Base-by-base conservation (phyloP, 53 echinoderm and acorn worm genomes). In the Henricia sp. region DNA sequence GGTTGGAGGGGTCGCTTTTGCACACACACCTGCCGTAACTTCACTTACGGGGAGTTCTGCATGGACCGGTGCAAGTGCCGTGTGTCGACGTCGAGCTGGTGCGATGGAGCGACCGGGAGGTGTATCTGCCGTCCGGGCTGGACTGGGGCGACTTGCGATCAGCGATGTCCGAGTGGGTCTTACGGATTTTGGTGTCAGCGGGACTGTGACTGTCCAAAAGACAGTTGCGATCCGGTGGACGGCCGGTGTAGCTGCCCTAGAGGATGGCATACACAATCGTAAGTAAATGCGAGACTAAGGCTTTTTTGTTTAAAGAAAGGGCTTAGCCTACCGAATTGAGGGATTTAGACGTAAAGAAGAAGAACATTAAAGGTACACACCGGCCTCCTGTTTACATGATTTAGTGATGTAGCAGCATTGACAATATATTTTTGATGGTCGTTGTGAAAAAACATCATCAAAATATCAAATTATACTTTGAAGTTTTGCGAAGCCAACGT, bases 1-100 rank as follows among this genome's bases (percentile, higher is more conserved):
- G 94, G 94, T 13, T 91, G 89, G 89, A 63, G 64, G 62, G 95
- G 95, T 5, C 54, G 76, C 24, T 53, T 83, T 29, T 94, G 94
- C 48, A 42, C 74, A 37, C 67, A 71, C 29, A 89, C 89, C 2
- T 94, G 94, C 71, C 32, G 70, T 0, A 42, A 72, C 4, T 67
- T 43, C 20, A 33, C 38, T 1, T 70, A 85, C 24, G 95, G 95
- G 10, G 19, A 36, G 0, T 43, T 84, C 28, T 95, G 95, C 62
- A 10, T 64, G 3, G 29, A 76, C 6, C 0, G 1, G 5, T 94
- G 94, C 50, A 17, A 58, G 5, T 94, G 94, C 67, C 43, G 54
- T 16, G 64, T 56, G 6, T 28, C 64, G 25, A 64, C 67, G 29
- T 6, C 71, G 6, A 33, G 1, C 16, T 19, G 32, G 27, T 95